Evolutionary conservation across 2,113 vertebrate genomes (phyloP).

Genomic region (Ramphastos sulfuratus): DNA sequence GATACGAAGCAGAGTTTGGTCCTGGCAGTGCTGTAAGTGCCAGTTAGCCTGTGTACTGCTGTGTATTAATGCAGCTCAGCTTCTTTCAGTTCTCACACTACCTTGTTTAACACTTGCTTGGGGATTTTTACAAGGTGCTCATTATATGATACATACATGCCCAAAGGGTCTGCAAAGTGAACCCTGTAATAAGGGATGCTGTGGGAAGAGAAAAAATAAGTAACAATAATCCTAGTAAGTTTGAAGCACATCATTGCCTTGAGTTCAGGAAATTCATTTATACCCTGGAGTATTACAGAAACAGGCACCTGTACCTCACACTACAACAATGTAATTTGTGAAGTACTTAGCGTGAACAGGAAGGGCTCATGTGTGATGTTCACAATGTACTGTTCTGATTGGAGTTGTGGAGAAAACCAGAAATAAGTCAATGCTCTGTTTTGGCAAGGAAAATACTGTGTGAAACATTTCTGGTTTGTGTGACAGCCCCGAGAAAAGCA

Average conservation of each 20-base stretch:
- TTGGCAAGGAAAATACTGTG: not conserved
- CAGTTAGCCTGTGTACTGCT: not conserved
- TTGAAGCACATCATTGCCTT: not conserved
- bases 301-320: not conserved
- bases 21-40: not conserved
- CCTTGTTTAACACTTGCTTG: not conserved
- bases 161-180: conserved; percentile 18
- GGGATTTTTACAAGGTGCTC: conserved; percentile 1
- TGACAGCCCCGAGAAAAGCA: not conserved
- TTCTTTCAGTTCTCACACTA: not conserved
- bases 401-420: not conserved
- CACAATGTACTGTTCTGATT: not conserved
- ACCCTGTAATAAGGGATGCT: not conserved
- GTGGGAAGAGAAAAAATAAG: not conserved
- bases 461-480: not conserved
- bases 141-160: not conserved
- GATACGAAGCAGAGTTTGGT: not conserved
- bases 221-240: not conserved
- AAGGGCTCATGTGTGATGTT: not conserved
- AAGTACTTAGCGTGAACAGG: not conserved
- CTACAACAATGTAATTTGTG: not conserved
- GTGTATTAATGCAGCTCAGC: not conserved
- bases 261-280: not conserved
- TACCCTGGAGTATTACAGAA: not conserved
- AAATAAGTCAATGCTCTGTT: not conserved